Percentiles rank a stretch among this genome's conserved stretches.
Conservation (phyloP, 2,797 vertebrate genomes). For the Betta splendens region DNA sequence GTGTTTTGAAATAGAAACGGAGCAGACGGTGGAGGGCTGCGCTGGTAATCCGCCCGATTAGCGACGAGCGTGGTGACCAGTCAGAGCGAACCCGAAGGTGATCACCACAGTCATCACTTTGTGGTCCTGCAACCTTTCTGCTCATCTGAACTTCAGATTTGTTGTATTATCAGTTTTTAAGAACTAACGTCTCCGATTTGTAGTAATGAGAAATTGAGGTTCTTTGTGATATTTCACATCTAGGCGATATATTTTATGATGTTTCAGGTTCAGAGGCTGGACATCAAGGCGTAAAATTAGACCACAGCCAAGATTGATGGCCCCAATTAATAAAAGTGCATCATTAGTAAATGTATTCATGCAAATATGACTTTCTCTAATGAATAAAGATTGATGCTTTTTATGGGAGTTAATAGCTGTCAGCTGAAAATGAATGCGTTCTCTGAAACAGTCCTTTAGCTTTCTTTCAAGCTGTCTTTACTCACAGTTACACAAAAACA, state of each 20-base stretch:
- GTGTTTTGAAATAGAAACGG: conserved; percentile 66
- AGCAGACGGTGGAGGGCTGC: conserved; percentile 72
- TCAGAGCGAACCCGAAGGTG: conserved; percentile 30
- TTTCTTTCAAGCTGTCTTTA: conserved; percentile 10
- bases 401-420: not conserved
- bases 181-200: no score
- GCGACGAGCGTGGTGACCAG: conserved; percentile 56
- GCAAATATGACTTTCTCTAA: not conserved
- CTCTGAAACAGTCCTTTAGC: not conserved
- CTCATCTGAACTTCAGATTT: no score
- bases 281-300: not conserved
- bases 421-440: not conserved
- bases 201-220: no score
- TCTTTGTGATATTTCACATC: no score
- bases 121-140: not conserved
- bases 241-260: conserved; percentile 1
- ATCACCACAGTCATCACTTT: not conserved
- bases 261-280: not conserved
- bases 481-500: conserved; percentile 15
- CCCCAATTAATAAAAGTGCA: not conserved
- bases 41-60: conserved; percentile 77
- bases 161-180: no score
- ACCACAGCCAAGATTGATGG: conserved; percentile 1
- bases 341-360: conserved; percentile 8
- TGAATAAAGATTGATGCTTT: not conserved